A percentile compares a stretch with the other conserved stretches of the same genome.
Evolutionary conservation across 2,797 vertebrate species (phyloP).

Genomic region (Chelon auratus): DNA sequence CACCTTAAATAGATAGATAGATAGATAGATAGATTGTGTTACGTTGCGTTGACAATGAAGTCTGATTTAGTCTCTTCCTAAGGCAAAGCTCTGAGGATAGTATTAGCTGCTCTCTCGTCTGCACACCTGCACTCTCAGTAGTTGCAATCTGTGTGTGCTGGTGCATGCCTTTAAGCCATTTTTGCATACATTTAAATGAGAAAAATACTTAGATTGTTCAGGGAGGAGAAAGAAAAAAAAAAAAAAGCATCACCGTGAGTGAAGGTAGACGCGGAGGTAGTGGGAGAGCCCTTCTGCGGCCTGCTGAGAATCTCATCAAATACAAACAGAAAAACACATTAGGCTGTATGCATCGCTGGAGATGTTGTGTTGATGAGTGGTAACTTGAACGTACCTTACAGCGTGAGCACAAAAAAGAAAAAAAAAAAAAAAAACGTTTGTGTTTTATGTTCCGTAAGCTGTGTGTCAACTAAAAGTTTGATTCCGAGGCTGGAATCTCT

Average conservation of each 20-base stretch:
- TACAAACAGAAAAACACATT: constrained; percentile 68
- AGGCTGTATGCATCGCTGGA: constrained; percentile 36
- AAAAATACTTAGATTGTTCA: constrained; percentile 12
- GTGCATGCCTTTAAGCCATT: constrained; percentile 56
- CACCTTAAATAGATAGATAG: neutral
- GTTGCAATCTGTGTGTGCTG: constrained; percentile 49
- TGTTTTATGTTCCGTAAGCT: constrained; percentile 24
- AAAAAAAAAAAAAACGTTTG: constrained; percentile 27
- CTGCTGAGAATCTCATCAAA: constrained; percentile 75
- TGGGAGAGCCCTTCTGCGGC: constrained; percentile 49
- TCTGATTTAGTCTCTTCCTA: constrained; percentile 30
- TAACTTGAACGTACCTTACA: constrained; percentile 32
- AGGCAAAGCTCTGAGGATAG: constrained; percentile 45
- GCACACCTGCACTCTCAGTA: constrained; percentile 56
- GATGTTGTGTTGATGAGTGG: constrained; percentile 34
- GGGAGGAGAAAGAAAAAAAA: neutral
- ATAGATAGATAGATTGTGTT: neutral
- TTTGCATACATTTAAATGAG: constrained; percentile 67
- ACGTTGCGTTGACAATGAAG: constrained; percentile 22
- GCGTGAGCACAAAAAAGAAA: constrained; percentile 54
- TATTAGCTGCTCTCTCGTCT: constrained; percentile 52
- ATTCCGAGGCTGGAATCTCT: constrained; percentile 10
- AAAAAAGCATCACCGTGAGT: neutral
- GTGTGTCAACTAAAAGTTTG: constrained; percentile 7
- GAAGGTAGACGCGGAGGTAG: constrained; percentile 45